Percentiles rank a stretch among this genome's conserved stretches.
Evolutionary conservation across 2,888 invertebrate genomes (phyloP).

Genomic region (Noctua fimbriata): DNA sequence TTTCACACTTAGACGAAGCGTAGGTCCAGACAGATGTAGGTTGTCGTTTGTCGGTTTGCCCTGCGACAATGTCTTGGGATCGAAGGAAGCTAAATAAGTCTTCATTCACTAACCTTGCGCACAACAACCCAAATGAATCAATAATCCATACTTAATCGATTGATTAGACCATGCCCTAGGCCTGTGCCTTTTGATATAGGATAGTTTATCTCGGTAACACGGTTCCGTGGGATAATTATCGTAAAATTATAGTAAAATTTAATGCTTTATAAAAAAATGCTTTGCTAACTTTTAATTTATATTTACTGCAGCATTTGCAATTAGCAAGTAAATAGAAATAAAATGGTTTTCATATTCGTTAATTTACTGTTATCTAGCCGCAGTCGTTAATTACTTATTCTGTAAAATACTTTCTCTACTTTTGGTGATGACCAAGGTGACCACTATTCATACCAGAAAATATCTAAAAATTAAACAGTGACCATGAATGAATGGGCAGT

Average conservation of each 20-base stretch:
- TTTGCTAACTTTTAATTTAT: background rate
- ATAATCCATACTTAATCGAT: too few relatives aligned
- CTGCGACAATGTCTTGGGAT: too few relatives aligned
- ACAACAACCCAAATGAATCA: too few relatives aligned
- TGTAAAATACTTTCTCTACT: background rate
- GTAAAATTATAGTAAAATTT: background rate
- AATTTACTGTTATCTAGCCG: background rate
- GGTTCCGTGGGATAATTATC: background rate
- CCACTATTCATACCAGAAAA: background rate
- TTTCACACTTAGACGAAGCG: too few relatives aligned
- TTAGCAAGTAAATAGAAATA: background rate
- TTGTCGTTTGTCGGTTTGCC: too few relatives aligned
- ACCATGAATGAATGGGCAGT: constrained; percentile 28
- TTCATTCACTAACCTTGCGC: too few relatives aligned
- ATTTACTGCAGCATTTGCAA: background rate
- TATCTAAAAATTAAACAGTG: constrained; percentile 19
- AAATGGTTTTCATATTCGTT: background rate
- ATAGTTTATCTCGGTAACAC: background rate
- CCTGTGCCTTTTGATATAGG: too few relatives aligned
- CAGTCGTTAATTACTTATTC: background rate
- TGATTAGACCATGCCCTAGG: too few relatives aligned
- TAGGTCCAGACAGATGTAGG: too few relatives aligned
- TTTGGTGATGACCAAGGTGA: background rate
- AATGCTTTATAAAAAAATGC: background rate
- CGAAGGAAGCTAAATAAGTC: too few relatives aligned